phyloP scores from a whole-genome alignment of 2,113 vertebrate species.

The Aplodontia rufa region DNA sequence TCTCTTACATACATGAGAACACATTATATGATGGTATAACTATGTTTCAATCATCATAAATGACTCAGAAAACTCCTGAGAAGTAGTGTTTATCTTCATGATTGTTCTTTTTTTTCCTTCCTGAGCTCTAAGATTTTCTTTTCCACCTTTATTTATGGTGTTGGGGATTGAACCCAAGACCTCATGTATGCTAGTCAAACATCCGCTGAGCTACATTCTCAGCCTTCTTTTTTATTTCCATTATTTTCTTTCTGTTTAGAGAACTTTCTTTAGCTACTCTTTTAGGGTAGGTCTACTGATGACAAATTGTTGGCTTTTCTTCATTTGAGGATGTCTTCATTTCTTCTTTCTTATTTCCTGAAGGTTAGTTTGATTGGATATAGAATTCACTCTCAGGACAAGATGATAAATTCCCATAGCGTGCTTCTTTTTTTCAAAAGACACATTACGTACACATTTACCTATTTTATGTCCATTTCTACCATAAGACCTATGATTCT shows the following conservation, averaged over 20 bases:
- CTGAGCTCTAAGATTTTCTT: neutral
- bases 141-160: neutral
- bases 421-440: constrained; percentile 6
- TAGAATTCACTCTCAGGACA: neutral
- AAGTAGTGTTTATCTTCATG: neutral
- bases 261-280: neutral
- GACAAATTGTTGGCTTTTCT: neutral
- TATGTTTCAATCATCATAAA: neutral
- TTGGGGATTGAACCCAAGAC: neutral
- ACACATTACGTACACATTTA: neutral
- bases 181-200: neutral
- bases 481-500: neutral
- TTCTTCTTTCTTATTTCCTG: neutral
- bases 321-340: constrained; percentile 4
- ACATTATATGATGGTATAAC: neutral
- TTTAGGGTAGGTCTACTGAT: neutral
- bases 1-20: neutral
- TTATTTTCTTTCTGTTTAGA: neutral
- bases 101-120: neutral
- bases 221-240: neutral
- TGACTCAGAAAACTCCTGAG: neutral
- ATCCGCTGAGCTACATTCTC: neutral
- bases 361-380: neutral
- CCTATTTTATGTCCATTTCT: neutral
- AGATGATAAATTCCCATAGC: neutral